Conservation (phyloP, 2,113 vertebrate genomes). For the Melierax canorus region DNA sequence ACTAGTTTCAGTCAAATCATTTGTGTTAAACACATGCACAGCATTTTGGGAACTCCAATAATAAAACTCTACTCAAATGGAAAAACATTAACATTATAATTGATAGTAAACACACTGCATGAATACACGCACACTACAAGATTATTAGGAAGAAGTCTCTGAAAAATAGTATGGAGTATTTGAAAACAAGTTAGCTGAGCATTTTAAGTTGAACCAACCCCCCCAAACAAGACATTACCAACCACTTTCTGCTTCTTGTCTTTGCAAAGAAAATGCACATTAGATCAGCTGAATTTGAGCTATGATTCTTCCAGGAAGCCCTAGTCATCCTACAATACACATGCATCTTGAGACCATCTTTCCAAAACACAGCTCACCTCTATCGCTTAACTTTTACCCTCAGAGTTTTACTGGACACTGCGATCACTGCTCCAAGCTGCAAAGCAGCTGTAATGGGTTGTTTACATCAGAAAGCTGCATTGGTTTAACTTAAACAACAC, state of each 20-base stretch:
- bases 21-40: not conserved
- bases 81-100: not conserved
- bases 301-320: not conserved
- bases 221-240: not conserved
- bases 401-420: not conserved
- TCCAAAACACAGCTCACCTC: not conserved
- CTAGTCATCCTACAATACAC: not conserved
- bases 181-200: not conserved
- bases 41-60: not conserved
- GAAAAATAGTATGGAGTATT: not conserved
- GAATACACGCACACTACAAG: not conserved
- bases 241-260: not conserved
- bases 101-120: not conserved
- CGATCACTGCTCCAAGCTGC: not conserved
- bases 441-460: not conserved
- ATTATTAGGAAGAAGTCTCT: not conserved
- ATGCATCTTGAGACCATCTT: not conserved
- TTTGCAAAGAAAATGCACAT: not conserved
- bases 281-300: not conserved
- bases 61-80: not conserved
- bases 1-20: not conserved
- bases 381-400: not conserved
- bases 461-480: not conserved
- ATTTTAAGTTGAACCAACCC: not conserved
- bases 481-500: conserved; percentile 11